These are phyloP conservation scores for Chydorus sphaericus DNA, from an alignment of 2,888 invertebrate genomes.

Conservation along the genomic window DNA sequence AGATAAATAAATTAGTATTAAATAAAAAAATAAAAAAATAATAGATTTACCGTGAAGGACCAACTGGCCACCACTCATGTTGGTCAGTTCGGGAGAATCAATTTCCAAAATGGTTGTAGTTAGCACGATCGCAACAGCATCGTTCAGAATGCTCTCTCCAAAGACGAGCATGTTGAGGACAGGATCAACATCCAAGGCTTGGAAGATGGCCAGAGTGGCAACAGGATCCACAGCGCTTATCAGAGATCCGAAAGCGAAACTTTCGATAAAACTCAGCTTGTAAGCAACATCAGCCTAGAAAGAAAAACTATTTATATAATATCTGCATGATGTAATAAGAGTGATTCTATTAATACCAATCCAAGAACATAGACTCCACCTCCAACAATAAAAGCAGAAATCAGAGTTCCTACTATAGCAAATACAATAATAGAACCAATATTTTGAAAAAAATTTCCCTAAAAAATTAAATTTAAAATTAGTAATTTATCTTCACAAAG, in stretches of 20 bases:
- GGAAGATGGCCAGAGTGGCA: constrained; percentile 96
- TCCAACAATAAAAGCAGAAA: constrained; percentile 93
- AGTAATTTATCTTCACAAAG: constrained; percentile 31
- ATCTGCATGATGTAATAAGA: constrained; percentile 1
- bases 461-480: constrained; percentile 37
- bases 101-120: constrained; percentile 44
- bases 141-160: constrained; percentile 89
- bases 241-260: constrained; percentile 94
- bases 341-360: constrained; percentile 36
- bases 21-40: too few relatives aligned
- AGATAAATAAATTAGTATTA: too few relatives aligned
- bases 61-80: constrained; percentile 8
- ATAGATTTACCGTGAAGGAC: constrained; percentile 8
- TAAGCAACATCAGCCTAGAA: constrained; percentile 51
- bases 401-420: constrained; percentile 92
- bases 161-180: constrained; percentile 99
- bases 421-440: constrained; percentile 97
- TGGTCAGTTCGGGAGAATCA: background rate
- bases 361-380: constrained; percentile 90
- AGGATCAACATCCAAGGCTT: constrained; percentile 91
- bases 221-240: constrained; percentile 99
- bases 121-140: constrained; percentile 94
- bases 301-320: background rate
- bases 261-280: constrained; percentile 82
- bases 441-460: constrained; percentile 62